Percentiles rank a stretch among this genome's conserved stretches.
These are phyloP conservation scores for Sarcophaga variegata DNA, from an alignment of 2,888 invertebrate genomes.

Conservation along the genomic window DNA sequence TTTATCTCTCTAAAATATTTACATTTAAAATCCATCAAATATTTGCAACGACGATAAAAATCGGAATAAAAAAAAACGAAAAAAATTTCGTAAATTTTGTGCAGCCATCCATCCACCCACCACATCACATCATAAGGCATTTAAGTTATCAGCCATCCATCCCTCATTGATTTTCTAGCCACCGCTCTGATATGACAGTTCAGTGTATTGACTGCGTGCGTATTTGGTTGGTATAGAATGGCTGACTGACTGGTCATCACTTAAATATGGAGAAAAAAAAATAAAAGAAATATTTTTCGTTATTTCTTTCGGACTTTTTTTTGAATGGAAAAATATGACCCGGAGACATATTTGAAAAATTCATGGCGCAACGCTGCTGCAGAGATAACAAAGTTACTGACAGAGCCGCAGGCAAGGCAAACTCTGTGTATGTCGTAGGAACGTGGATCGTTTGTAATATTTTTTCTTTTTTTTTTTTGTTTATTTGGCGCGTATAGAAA, in stretches of 20 bases:
- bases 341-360: conserved; percentile 17
- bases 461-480: neutral
- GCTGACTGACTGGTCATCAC: conserved; percentile 42
- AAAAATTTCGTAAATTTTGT: neutral
- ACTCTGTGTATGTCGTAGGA: neutral
- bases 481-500: conserved; percentile 17
- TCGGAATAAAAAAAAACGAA: neutral
- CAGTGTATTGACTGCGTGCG: conserved; percentile 31
- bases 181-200: conserved; percentile 4
- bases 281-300: neutral
- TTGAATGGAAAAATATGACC: conserved; percentile 21
- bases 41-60: conserved; percentile 17
- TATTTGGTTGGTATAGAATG: conserved; percentile 28
- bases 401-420: neutral
- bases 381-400: neutral
- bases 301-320: neutral
- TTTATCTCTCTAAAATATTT: neutral
- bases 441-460: neutral
- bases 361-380: neutral
- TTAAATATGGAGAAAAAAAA: conserved; percentile 13
- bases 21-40: conserved; percentile 35
- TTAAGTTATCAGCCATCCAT: conserved; percentile 27
- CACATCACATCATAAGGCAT: conserved; percentile 35
- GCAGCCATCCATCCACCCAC: conserved; percentile 7
- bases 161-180: neutral